Evolutionary conservation across 2,113 vertebrate genomes (phyloP).

Genomic region (Orcinus orca): DNA sequence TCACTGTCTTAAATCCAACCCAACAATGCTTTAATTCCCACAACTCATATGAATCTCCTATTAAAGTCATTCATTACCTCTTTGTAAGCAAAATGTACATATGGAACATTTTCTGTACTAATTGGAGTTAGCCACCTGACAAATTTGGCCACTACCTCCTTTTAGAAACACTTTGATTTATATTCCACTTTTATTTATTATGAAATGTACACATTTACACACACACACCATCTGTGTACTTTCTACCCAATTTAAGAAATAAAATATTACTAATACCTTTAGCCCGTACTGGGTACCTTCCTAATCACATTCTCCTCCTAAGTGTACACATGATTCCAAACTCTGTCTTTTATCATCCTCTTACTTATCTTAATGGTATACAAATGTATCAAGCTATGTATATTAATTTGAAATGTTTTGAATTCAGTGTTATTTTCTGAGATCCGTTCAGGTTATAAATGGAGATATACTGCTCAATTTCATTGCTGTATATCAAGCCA

Average conservation of each 20-base stretch:
- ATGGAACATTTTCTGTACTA: background rate
- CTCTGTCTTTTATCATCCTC: background rate
- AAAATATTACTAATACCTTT: background rate
- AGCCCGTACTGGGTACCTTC: background rate
- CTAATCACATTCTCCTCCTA: background rate
- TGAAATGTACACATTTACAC: background rate
- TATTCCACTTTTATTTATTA: background rate
- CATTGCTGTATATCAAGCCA: background rate
- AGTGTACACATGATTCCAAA: background rate
- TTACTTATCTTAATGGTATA: background rate
- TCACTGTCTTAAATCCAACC: background rate
- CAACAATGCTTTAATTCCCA: background rate
- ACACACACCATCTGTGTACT: background rate
- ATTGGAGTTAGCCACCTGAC: background rate
- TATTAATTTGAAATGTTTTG: background rate
- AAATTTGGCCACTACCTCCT: background rate
- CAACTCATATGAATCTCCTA: background rate
- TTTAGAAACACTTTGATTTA: background rate
- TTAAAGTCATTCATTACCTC: background rate
- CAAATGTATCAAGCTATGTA: background rate
- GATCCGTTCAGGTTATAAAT: background rate
- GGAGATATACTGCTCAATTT: background rate
- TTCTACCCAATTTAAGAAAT: background rate
- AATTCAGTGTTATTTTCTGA: background rate
- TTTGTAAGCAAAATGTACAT: background rate